A percentile compares a stretch with the other conserved stretches of the same genome.
phyloP scores from a whole-genome alignment of 2,888 invertebrate genomes.

The Ichneumon xanthorius region DNA sequence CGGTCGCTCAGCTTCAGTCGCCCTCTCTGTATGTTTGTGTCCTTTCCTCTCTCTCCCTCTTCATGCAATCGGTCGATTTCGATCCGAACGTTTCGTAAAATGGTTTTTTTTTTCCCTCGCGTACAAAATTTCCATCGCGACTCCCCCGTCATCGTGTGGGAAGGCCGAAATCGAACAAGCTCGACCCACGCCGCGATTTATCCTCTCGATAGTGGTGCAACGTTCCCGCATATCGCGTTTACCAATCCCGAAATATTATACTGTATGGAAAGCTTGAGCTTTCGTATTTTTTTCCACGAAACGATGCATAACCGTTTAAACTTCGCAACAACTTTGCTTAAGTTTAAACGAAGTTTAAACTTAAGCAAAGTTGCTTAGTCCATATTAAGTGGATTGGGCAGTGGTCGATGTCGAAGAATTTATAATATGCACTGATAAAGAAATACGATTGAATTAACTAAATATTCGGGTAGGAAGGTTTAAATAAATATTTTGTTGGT shows the following conservation, averaged over 20 bases:
- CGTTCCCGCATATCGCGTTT: constrained; percentile 9
- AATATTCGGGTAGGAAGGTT: no score
- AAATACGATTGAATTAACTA: no score
- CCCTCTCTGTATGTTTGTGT: neutral
- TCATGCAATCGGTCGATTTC: constrained; percentile 30
- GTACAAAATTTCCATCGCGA: constrained; percentile 21
- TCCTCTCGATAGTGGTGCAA: constrained; percentile 7
- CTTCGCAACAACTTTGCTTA: neutral
- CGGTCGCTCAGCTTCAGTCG: neutral
- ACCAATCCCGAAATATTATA: neutral
- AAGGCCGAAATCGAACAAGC: constrained; percentile 24
- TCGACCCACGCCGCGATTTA: neutral
- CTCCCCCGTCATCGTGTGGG: constrained; percentile 7
- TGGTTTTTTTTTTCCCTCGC: constrained; percentile 54
- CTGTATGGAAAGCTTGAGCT: neutral
- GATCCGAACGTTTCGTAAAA: constrained; percentile 29
- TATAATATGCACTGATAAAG: neutral
- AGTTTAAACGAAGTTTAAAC: no score
- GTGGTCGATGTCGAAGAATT: no score
- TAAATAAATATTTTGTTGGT: no score
- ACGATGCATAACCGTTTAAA: neutral
- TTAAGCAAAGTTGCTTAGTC: neutral
- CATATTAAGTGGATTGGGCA: no score
- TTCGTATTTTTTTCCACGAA: neutral
- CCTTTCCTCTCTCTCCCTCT: neutral